A percentile compares a stretch with the other conserved stretches of the same genome.
Evolutionary conservation across 2,113 vertebrate genomes (phyloP).

Genomic region (Arenaria interpres): DNA sequence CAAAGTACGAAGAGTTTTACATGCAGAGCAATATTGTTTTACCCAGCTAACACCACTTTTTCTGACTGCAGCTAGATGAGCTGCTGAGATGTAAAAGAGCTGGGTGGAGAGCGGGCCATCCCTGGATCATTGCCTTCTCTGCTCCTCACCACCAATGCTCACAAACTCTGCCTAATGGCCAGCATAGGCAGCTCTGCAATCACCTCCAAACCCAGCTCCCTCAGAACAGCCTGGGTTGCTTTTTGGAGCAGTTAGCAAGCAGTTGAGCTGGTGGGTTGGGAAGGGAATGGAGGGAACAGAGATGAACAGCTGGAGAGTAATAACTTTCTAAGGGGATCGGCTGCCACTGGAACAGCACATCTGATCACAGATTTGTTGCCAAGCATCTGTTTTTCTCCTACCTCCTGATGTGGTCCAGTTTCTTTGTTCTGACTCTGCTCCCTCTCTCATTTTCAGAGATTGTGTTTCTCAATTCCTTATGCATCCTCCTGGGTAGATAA

Average conservation of each 20-base stretch:
- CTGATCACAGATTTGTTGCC: constrained; percentile 35
- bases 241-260: not conserved
- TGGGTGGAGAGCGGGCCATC: not conserved
- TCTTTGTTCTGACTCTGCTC: constrained; percentile 13
- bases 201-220: not conserved
- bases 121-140: not conserved
- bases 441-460: not conserved
- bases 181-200: not conserved
- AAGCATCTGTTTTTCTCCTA: constrained; percentile 52
- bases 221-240: not conserved
- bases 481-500: not conserved
- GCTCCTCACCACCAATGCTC: not conserved
- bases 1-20: constrained; percentile 35
- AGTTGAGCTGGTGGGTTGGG: not conserved
- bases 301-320: constrained; percentile 36
- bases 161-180: not conserved
- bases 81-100: not conserved
- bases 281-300: not conserved
- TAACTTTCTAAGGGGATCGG: constrained; percentile 3
- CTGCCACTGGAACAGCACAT: not conserved
- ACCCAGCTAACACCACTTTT: not conserved
- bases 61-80: not conserved
- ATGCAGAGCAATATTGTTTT: not conserved
- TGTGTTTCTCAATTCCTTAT: not conserved
- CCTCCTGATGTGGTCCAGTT: constrained; percentile 23